phyloP scores from a whole-genome alignment of 2,797 vertebrate species.

The Takifugu rubripes region DNA sequence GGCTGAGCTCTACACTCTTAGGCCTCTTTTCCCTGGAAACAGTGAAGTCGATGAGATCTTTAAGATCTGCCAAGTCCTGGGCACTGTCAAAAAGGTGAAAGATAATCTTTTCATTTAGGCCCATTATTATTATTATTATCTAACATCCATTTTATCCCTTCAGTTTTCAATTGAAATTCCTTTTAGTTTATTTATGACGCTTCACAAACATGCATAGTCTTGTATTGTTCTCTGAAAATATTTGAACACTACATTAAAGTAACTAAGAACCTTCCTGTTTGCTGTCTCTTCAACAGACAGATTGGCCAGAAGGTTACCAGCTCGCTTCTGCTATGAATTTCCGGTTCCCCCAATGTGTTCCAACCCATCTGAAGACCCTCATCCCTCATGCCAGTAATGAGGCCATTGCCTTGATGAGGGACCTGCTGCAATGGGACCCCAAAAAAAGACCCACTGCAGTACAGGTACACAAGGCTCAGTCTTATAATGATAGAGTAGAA shows the following conservation, averaged over 20 bases:
- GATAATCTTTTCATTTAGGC: not conserved
- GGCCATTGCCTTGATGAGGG: slow-evolving; percentile 88
- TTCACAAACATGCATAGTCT: no score
- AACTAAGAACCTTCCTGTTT: not conserved
- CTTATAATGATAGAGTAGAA: not conserved
- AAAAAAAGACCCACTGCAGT: slow-evolving; percentile 92
- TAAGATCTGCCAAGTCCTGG: slow-evolving; percentile 98
- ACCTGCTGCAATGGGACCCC: slow-evolving; percentile 92
- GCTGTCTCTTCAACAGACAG: slow-evolving; percentile 71
- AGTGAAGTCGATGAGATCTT: slow-evolving; percentile 98
- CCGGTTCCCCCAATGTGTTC: slow-evolving; percentile 94
- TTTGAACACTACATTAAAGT: no score
- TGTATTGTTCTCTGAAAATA: no score
- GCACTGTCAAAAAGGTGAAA: slow-evolving; percentile 92
- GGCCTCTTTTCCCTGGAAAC: slow-evolving; percentile 95
- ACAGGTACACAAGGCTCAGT: slow-evolving; percentile 75
- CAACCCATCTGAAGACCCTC: slow-evolving; percentile 92
- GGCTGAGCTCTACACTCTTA: slow-evolving; percentile 93
- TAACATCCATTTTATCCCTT: no score
- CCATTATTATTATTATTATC: no score
- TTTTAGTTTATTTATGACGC: no score
- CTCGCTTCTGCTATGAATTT: slow-evolving; percentile 94
- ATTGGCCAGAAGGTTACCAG: slow-evolving; percentile 95
- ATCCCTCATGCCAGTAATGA: slow-evolving; percentile 95
- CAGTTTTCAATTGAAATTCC: no score